These are phyloP conservation scores for Centruroides vittatus DNA, from an alignment of 1,140 invertebrate species.

Conservation along the genomic window DNA sequence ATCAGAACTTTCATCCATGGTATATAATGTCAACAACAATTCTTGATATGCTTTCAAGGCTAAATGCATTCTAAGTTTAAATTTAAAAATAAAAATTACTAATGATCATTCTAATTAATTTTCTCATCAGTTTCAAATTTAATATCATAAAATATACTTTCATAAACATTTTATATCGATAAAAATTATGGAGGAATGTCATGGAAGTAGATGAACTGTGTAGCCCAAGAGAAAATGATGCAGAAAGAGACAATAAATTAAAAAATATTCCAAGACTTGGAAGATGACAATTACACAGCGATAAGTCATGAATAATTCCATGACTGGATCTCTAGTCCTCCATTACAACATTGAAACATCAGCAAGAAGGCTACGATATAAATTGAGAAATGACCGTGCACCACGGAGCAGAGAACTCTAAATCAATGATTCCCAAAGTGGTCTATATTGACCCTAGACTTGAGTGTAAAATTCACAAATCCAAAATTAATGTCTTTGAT, in stretches of 20 bases:
- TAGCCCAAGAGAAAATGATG: not conserved
- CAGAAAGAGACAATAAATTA: not conserved
- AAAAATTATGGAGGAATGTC: not conserved
- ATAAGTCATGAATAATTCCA: not conserved
- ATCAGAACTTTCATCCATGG: slow-evolving; percentile 61
- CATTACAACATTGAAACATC: too few species aligned
- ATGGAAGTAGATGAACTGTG: not conserved
- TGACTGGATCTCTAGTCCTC: not conserved
- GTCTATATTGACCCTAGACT: too few species aligned
- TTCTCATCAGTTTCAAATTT: too few species aligned
- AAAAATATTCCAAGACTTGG: not conserved
- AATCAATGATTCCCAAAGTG: too few species aligned
- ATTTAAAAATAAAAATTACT: too few species aligned
- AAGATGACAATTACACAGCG: not conserved
- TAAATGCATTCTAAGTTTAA: slow-evolving; percentile 45
- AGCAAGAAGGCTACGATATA: too few species aligned
- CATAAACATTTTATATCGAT: not conserved
- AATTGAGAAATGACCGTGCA: too few species aligned
- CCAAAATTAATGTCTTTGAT: too few species aligned
- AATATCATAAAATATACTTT: slow-evolving; percentile 1
- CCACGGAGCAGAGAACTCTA: too few species aligned
- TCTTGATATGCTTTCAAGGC: slow-evolving; percentile 53
- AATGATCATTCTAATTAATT: too few species aligned
- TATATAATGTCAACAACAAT: slow-evolving; percentile 49
- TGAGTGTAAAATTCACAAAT: too few species aligned